Conservation (phyloP, 2,888 invertebrate genomes). For the Achlya flavicornis region DNA sequence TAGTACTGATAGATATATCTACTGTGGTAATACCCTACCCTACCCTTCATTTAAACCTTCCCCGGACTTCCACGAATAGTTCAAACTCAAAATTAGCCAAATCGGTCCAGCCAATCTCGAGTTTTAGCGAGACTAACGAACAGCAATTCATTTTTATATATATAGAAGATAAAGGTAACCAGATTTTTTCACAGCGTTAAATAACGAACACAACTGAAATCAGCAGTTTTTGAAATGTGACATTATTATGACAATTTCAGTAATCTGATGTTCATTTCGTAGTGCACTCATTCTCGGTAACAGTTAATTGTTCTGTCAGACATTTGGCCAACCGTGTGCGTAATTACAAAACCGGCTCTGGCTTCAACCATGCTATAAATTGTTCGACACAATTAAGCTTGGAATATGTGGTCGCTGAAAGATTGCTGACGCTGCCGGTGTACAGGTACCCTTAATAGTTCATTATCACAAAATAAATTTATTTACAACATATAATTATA, state of each 20-base stretch:
- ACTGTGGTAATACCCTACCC: too few relatives aligned
- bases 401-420: slow-evolving; percentile 50
- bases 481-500: too few relatives aligned
- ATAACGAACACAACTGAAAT: neutral
- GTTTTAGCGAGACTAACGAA: too few relatives aligned
- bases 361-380: slow-evolving; percentile 63
- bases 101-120: too few relatives aligned
- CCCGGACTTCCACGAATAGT: too few relatives aligned
- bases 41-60: too few relatives aligned
- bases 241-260: slow-evolving; percentile 1
- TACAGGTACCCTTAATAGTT: slow-evolving; percentile 5
- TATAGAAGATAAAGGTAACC: too few relatives aligned
- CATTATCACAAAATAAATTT: neutral
- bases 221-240: neutral
- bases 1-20: too few relatives aligned
- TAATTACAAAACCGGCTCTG: slow-evolving; percentile 55
- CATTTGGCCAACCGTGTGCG: slow-evolving; percentile 35
- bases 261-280: slow-evolving; percentile 22
- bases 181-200: neutral
- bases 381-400: slow-evolving; percentile 59
- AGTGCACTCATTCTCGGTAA: slow-evolving; percentile 26
- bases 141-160: too few relatives aligned
- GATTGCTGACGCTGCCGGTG: slow-evolving; percentile 33
- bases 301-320: slow-evolving; percentile 58
- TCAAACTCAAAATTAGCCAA: too few relatives aligned